Percentiles rank a stretch among this genome's conserved stretches.
Evolutionary conservation across 2,888 invertebrate genomes (phyloP).

Genomic region (Drosophila villosipedis): DNA sequence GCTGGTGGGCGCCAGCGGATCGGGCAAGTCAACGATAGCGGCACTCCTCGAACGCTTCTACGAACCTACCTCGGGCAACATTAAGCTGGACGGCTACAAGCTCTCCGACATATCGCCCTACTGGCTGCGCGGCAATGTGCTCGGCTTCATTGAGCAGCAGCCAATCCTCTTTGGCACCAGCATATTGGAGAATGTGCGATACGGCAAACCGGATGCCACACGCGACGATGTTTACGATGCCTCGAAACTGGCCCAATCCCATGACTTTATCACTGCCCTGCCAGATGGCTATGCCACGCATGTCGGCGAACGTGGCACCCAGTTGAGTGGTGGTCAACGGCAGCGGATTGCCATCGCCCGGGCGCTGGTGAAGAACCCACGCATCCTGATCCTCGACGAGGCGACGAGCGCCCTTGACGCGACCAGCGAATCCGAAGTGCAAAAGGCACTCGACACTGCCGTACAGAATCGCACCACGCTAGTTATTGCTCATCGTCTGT

Average conservation of each 20-base stretch:
- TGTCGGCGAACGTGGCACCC: constrained; percentile 95
- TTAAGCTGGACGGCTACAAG: constrained; percentile 84
- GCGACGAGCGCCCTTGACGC: constrained; percentile 98
- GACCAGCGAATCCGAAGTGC: constrained; percentile 95
- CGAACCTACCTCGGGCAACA: constrained; percentile 83
- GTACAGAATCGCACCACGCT: constrained; percentile 94
- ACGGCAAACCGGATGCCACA: constrained; percentile 90
- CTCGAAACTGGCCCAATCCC: constrained; percentile 94
- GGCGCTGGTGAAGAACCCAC: constrained; percentile 95
- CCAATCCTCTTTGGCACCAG: constrained; percentile 96
- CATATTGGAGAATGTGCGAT: constrained; percentile 97
- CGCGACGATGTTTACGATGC: constrained; percentile 91
- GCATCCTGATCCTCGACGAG: constrained; percentile 95
- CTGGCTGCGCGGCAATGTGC: constrained; percentile 93
- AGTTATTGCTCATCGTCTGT: constrained; percentile 97
- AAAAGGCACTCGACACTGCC: constrained; percentile 93
- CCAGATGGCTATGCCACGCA: constrained; percentile 93
- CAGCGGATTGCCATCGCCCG: constrained; percentile 98
- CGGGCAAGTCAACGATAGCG: constrained; percentile 97
- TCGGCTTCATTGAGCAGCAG: constrained; percentile 97
- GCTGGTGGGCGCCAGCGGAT: constrained; percentile 95
- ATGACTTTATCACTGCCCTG: constrained; percentile 93
- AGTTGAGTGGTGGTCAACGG: constrained; percentile 98
- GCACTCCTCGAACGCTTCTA: constrained; percentile 93
- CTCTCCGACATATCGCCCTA: constrained; percentile 86